These are phyloP conservation scores for Eupithecia dodoneata DNA, from an alignment of 2,888 invertebrate genomes.

Conservation along the genomic window DNA sequence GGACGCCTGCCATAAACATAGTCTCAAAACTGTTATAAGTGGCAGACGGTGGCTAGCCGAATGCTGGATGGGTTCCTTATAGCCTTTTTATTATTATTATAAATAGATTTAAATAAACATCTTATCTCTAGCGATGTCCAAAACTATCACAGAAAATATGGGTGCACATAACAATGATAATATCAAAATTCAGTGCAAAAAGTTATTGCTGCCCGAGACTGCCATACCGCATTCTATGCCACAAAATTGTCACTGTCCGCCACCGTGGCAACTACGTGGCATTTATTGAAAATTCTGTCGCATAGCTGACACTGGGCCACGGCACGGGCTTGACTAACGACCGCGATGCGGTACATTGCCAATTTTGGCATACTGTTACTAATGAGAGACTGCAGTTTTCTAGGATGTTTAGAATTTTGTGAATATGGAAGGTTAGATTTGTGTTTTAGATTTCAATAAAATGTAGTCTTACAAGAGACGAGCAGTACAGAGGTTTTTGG, in stretches of 20 bases:
- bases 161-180: background rate
- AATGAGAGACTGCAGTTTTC: slow-evolving; percentile 19
- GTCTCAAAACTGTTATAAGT: too few relatives aligned
- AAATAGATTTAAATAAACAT: too few relatives aligned
- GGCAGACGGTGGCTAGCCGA: too few relatives aligned
- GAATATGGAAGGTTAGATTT: background rate
- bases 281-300: slow-evolving; percentile 38
- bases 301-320: slow-evolving; percentile 30
- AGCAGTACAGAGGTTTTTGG: background rate
- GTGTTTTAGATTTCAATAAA: background rate
- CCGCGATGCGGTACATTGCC: slow-evolving; percentile 25
- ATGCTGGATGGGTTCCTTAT: too few relatives aligned
- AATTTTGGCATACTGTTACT: slow-evolving; percentile 25
- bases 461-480: background rate
- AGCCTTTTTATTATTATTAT: too few relatives aligned
- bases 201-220: background rate
- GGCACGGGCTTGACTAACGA: slow-evolving; percentile 29
- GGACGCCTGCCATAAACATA: too few relatives aligned
- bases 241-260: slow-evolving; percentile 29
- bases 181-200: background rate
- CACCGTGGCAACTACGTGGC: slow-evolving; percentile 23
- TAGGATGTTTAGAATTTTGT: background rate
- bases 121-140: background rate
- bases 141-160: background rate
- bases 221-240: slow-evolving; percentile 15